Base-by-base conservation (phyloP, 2,888 invertebrate species). In the Ectemnius lituratus region DNA sequence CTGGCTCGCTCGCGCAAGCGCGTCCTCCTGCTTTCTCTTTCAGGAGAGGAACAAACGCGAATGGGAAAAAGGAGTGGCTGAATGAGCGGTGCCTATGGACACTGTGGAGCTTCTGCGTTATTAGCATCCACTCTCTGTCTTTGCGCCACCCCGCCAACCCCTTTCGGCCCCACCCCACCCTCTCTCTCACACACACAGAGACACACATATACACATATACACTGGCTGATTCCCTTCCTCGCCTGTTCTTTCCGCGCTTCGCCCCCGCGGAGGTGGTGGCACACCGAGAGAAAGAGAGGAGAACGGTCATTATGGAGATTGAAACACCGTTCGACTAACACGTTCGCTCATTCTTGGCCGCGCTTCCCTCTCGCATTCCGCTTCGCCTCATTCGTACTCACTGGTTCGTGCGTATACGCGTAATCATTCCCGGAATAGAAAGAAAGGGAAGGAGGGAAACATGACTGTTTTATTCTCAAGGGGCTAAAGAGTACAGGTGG, bases 291-390 rank as follows among this genome's bases (percentile, higher is more conserved):
- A 78, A 69, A 61, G 76, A 76, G 76, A 80, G 73, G 78, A 79
- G 82, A 80, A 70, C 86, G 87, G 87, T 88, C 89, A 89, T 89
- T 88, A 89, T 87, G 87, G 82, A 89, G 87, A 89, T 89, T 88
- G 88, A 86, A 89, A 88, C 79, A 81, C 79, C 77, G 81, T 84
- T 80, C 82, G 77, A 58, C 80, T 75, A 82, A 83, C 78, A 76
- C 79, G 83, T 83, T 81, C 76, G 73, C 66, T 79, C 75, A 60
- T 73, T 80, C 74, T 62, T 70, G 75, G 77, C 57, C 69, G 70
- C 75, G 62, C 20, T 67, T 71, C 78, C 11, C 37, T 37, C 37
- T 37, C 37, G 37, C 37, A 62, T 59, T 74, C 69, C 67, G 16
- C 27, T 63, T 68, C 67, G 56, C 23, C 58, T 52, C 71, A 65